phyloP scores from a whole-genome alignment of 2,888 invertebrate species.

The Acrobeloides nanus region DNA sequence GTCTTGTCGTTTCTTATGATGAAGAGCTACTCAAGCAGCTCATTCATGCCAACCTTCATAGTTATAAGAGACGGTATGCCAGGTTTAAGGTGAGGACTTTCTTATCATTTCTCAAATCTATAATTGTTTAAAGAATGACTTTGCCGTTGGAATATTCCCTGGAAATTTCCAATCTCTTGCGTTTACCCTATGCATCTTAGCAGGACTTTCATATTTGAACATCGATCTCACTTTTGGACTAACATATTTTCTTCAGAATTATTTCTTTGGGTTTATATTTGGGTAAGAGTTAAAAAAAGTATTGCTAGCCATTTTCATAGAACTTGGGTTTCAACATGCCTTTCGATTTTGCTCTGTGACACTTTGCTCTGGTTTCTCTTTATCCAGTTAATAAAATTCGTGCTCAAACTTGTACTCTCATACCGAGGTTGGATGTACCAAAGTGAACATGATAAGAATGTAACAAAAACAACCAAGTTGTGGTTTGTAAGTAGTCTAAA shows the following conservation, averaged over 20 bases:
- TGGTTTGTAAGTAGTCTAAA: constrained; percentile 69
- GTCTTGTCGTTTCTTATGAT: constrained; percentile 94
- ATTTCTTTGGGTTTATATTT: constrained; percentile 61
- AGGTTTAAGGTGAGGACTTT: constrained; percentile 83
- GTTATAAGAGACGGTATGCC: constrained; percentile 86
- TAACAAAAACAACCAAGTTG: constrained; percentile 69
- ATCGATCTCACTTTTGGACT: constrained; percentile 65
- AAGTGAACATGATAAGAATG: constrained; percentile 65
- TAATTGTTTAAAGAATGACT: constrained; percentile 75
- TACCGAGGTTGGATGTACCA: constrained; percentile 99
- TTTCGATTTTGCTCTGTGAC: constrained; percentile 57
- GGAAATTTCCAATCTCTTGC: constrained; percentile 83
- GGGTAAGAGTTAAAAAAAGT: too few relatives aligned
- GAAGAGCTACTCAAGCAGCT: constrained; percentile 86
- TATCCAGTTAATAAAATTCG: constrained; percentile 77
- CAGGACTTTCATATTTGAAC: constrained; percentile 14
- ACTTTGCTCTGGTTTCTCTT: constrained; percentile 73
- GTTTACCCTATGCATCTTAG: constrained; percentile 65
- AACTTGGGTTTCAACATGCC: constrained; percentile 31
- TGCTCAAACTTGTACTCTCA: constrained; percentile 74
- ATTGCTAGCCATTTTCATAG: too few relatives aligned
- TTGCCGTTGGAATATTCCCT: constrained; percentile 90
- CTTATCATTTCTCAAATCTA: too few relatives aligned
- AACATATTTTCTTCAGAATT: constrained; percentile 67
- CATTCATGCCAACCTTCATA: constrained; percentile 85